These are phyloP conservation scores for Cyclura pinguis DNA, from an alignment of 2,797 vertebrate species.

Conservation along the genomic window DNA sequence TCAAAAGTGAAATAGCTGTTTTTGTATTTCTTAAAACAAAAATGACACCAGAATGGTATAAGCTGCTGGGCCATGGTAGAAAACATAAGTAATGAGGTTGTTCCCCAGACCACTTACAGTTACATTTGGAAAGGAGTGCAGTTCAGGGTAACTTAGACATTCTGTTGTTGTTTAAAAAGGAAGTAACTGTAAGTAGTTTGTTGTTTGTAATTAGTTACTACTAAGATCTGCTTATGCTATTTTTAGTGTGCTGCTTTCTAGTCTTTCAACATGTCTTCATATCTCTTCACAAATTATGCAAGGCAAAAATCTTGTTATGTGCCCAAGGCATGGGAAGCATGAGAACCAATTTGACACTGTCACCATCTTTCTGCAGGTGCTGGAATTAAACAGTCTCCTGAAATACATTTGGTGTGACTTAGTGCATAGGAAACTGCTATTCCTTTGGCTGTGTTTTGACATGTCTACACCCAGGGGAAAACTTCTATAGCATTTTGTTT, in stretches of 20 bases:
- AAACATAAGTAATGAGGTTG: too few relatives aligned
- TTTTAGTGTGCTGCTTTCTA: neutral
- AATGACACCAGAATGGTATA: too few relatives aligned
- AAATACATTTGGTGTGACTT: slow-evolving; percentile 12
- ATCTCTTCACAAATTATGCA: slow-evolving; percentile 14
- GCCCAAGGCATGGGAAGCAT: slow-evolving; percentile 7
- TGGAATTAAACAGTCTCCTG: slow-evolving; percentile 35
- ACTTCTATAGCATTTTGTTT: slow-evolving; percentile 26
- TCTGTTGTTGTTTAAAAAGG: neutral
- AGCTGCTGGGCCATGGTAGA: too few relatives aligned
- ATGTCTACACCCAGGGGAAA: neutral
- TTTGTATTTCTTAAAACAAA: too few relatives aligned
- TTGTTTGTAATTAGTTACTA: neutral
- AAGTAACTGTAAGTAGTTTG: neutral
- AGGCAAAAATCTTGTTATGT: neutral
- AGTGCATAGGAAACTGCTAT: slow-evolving; percentile 9
- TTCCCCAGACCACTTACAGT: too few relatives aligned
- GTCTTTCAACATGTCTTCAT: neutral
- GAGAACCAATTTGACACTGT: neutral
- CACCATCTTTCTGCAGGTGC: slow-evolving; percentile 27
- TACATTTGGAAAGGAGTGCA: too few relatives aligned
- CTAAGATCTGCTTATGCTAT: neutral
- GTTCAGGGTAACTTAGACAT: too few relatives aligned
- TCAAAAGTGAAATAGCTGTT: too few relatives aligned
- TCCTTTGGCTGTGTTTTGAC: slow-evolving; percentile 25